Base-by-base conservation (phyloP, 2,888 invertebrate genomes). In the Hydrotaea cyrtoneurina region DNA sequence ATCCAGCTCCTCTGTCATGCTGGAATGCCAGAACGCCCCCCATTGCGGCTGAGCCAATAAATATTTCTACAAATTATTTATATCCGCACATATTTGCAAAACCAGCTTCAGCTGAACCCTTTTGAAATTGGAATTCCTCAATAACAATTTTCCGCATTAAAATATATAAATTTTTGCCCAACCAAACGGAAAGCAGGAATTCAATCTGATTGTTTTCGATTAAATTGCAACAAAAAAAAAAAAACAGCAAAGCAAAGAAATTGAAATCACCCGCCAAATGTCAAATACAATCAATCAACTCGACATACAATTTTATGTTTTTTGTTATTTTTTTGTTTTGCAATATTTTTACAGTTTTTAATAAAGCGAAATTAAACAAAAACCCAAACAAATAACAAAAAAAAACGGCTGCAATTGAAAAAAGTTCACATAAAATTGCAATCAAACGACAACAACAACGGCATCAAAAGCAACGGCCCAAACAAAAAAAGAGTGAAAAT, bases 391-490 rank as follows among this genome's bases (percentile, higher is more conserved):
- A 75, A 69, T 46, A 71, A 36, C n/a, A 53, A 74, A 71, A 83
- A 74, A 73, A 57, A 72, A 17, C 36, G 39, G 17, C 39, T 19
- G n/a, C n/a, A n/a, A n/a, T n/a, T n/a, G 17, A 74, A 80, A 73
- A 72, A 80, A 77, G 8, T 55, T 80, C 71, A 55, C 43, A 57
- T 17, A 79, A 86, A 86, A 81, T 83, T 82, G 73, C 74, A 85
- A 85, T 83, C 82, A 86, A 86, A 85, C 43, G 86, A 78, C 78
- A 71, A 21, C 43, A 82, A 43, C 71, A 78, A 26, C 26, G 26
- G 15, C 17, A 23, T 15, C 2, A n/a, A 17, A 17, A 78, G 17
- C 43, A 83, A 50, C 71, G 76, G 21, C 72, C 72, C 59, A 26
- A 19, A 23, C 26, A 23, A 0, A 23, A 59, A 23, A 62, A 62